Percentiles rank a stretch among this genome's conserved stretches.
These are phyloP conservation scores for Drosophila truncata DNA, from an alignment of 1,140 invertebrate genomes.

Conservation along the genomic window DNA sequence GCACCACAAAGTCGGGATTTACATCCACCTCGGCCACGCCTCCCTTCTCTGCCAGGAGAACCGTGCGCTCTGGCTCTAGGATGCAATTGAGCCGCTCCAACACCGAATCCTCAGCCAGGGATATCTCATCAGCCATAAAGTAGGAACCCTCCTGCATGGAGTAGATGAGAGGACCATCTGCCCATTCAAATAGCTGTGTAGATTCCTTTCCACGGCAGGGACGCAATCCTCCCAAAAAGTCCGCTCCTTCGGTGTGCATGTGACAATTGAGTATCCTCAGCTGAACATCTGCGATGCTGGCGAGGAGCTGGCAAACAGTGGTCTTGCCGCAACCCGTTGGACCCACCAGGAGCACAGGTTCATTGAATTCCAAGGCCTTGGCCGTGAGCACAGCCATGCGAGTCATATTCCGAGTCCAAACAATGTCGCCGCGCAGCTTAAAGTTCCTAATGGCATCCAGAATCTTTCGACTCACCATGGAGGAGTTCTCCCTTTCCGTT, in stretches of 20 bases:
- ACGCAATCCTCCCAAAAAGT: slow-evolving; percentile 98
- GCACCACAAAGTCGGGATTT: slow-evolving; percentile 88
- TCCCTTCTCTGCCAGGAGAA: slow-evolving; percentile 96
- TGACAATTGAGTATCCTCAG: slow-evolving; percentile 97
- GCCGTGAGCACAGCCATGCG: slow-evolving; percentile 96
- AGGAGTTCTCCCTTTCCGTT: slow-evolving; percentile 89
- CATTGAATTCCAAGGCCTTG: slow-evolving; percentile 95
- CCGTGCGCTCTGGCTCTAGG: slow-evolving; percentile 96
- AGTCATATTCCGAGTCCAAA: slow-evolving; percentile 97
- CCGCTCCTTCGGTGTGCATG: slow-evolving; percentile 98
- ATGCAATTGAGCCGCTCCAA: slow-evolving; percentile 98
- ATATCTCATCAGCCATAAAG: slow-evolving; percentile 99
- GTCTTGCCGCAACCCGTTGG: slow-evolving; percentile 99
- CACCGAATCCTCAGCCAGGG: slow-evolving; percentile 99
- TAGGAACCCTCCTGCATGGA: slow-evolving; percentile 95
- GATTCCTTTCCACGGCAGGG: slow-evolving; percentile 90
- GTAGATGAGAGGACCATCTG: slow-evolving; percentile 97
- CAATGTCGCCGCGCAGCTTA: slow-evolving; percentile 91
- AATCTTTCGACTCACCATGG: slow-evolving; percentile 91
- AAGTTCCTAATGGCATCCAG: slow-evolving; percentile 89
- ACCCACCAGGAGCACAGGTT: slow-evolving; percentile 98
- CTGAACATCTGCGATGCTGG: slow-evolving; percentile 88
- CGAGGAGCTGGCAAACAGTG: slow-evolving; percentile 96
- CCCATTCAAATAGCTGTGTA: slow-evolving; percentile 96
- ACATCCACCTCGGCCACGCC: slow-evolving; percentile 85